Evolutionary conservation across 2,797 vertebrate species (phyloP), one percentile per base, ranked within the genome.

Genomic region (Myioborus miniatus): DNA sequence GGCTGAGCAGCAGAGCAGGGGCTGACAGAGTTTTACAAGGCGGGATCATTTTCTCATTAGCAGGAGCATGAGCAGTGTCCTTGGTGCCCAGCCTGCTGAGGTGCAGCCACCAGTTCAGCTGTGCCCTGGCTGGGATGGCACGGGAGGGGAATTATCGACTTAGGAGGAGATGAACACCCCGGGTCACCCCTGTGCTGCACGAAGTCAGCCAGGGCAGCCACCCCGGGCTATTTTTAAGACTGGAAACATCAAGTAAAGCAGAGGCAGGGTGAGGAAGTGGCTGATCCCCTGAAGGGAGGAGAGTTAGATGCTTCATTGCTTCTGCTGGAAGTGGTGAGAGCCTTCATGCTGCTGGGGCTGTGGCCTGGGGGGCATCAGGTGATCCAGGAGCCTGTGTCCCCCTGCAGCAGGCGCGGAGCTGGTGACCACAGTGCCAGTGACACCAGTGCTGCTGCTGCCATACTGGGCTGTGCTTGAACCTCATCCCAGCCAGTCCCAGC

Each of bases 211-310:
- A 8, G 27, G 24, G 18, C 75, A 59, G 82, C 68, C 76, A 60
- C 44, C 41, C 58, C 1, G 2, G 46, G 78, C 89, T 94, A 37
- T 94, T 96, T 93, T 94, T 91, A 37, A 64, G 64, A 34, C 37
- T 95, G 87, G 89, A 85, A 87, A 69, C 46, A 43, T 87, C 60
- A 39, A 39, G 47, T 68, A 83, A 83, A 60, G 53, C 60, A 89
- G 78, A 44, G 2, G 0, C 9, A 62, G 18, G 14, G 55, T 84
- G 78, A 89, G 84, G 89, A 95, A 60, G 75, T 65, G 32, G 84
- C 75, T 77, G 70, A 70, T 74, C 17, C 21, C 32, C 34, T 0
- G 9, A 24, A 5, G 13, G 30, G n/a, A 77, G 62, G 37, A 68
- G 30, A 15, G 50, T 56, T 43, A 10, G 49, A 8, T 0, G 2